A percentile compares a stretch with the other conserved stretches of the same genome.
Evolutionary conservation across 2,888 invertebrate genomes (phyloP).

Genomic region (Hydrotaea diabolus): DNA sequence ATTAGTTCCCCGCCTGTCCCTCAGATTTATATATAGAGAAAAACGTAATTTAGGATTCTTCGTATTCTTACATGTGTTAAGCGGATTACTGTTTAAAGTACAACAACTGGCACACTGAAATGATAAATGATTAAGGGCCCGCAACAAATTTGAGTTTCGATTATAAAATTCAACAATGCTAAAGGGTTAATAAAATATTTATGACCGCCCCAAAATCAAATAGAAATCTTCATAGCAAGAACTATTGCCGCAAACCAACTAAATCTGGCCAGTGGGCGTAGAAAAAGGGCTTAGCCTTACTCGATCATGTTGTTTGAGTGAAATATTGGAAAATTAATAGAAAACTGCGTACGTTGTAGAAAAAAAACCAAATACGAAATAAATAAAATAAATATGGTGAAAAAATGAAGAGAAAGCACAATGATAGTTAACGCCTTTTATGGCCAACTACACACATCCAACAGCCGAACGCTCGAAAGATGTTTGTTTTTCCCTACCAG

Average conservation of each 20-base stretch:
- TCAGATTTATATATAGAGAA: too few relatives aligned
- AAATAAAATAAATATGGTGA: constrained; percentile 42
- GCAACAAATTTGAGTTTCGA: background rate
- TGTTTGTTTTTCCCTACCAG: constrained; percentile 12
- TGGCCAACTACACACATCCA: too few relatives aligned
- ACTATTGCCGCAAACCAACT: background rate
- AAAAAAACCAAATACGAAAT: constrained; percentile 8
- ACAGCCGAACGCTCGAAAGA: constrained; percentile 23
- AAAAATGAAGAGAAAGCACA: constrained; percentile 55
- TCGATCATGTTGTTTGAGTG: constrained; percentile 28
- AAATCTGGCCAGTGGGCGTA: constrained; percentile 62
- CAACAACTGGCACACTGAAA: background rate
- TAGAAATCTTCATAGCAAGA: background rate
- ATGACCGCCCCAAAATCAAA: constrained; percentile 27
- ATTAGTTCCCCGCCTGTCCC: too few relatives aligned
- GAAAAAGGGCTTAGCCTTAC: background rate
- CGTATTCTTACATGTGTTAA: too few relatives aligned
- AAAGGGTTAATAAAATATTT: constrained; percentile 39
- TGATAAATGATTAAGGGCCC: background rate
- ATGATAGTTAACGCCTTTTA: constrained; percentile 66
- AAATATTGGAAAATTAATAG: constrained; percentile 64
- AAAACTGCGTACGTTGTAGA: constrained; percentile 61
- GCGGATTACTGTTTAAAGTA: too few relatives aligned
- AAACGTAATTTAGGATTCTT: too few relatives aligned
- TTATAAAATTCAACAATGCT: background rate